Evolutionary conservation across 2,113 vertebrate genomes (phyloP).

Genomic region (Columba livia): DNA sequence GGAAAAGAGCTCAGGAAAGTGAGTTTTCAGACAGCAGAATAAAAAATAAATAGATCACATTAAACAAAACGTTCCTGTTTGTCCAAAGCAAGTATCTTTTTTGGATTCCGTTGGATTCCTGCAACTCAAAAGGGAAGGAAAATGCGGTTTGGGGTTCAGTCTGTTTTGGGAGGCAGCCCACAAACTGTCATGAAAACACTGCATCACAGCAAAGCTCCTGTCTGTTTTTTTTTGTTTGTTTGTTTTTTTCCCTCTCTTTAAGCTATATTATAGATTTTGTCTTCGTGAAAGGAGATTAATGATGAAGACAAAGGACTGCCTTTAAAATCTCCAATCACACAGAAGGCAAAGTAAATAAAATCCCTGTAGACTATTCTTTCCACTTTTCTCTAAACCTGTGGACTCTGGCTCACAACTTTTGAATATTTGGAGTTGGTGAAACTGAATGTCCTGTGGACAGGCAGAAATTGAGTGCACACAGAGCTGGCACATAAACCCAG

Average conservation of each 20-base stretch:
- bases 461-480: neutral
- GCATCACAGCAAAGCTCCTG: neutral
- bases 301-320: neutral
- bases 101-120: neutral
- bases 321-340: neutral
- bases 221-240: neutral
- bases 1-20: neutral
- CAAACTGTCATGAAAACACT: neutral
- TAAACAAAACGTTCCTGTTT: conserved; percentile 16
- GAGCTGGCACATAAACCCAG: neutral
- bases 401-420: accelerated
- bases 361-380: neutral
- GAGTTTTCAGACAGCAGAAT: conserved; percentile 26
- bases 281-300: neutral
- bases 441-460: neutral
- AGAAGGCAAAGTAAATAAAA: neutral
- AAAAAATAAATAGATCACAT: neutral
- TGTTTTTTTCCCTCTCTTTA: neutral
- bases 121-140: neutral
- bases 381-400: neutral
- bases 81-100: conserved; percentile 1
- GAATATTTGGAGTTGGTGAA: neutral
- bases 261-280: neutral
- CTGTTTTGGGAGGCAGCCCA: neutral
- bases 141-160: neutral